Conservation (phyloP, 2,888 invertebrate species). For the Tenthredo scrophulariae region DNA sequence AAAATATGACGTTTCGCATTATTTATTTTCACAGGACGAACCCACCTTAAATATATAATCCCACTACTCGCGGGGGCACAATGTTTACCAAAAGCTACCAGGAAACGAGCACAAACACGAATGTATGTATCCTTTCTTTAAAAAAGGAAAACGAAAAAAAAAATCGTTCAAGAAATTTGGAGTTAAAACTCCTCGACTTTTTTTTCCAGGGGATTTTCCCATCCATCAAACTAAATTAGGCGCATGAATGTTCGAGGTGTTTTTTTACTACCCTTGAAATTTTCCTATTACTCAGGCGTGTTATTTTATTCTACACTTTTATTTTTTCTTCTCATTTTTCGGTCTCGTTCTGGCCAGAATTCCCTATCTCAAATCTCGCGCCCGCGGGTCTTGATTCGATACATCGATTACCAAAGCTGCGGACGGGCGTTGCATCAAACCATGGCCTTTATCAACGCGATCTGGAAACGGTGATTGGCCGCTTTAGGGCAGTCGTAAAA, state of each 20-base stretch:
- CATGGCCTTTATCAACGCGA: conserved; percentile 38
- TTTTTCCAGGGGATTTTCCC: conserved; percentile 8
- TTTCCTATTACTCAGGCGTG: not conserved
- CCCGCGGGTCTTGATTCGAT: conserved; percentile 34
- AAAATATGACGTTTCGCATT: conserved; percentile 44
- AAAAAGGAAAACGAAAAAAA: conserved; percentile 7
- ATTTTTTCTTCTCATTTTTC: not conserved
- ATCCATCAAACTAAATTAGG: not conserved
- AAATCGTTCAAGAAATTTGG: not conserved
- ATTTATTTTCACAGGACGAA: conserved; percentile 22
- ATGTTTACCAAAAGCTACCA: conserved; percentile 9
- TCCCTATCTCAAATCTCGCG: conserved; percentile 13
- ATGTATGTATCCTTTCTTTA: not conserved
- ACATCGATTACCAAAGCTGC: conserved; percentile 36
- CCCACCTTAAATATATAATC: conserved; percentile 37
- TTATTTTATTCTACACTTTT: not conserved
- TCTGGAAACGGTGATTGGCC: conserved; percentile 61
- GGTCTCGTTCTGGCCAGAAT: not conserved
- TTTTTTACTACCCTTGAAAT: not conserved
- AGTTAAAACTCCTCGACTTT: not conserved
- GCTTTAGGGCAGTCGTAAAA: conserved; percentile 71
- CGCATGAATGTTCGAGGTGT: not conserved
- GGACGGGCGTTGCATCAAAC: conserved; percentile 42
- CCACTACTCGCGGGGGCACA: conserved; percentile 6
- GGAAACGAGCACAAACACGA: not conserved